Base-by-base conservation (phyloP, 2,797 vertebrate species). In the Acrossocheilus wenchowensis region DNA sequence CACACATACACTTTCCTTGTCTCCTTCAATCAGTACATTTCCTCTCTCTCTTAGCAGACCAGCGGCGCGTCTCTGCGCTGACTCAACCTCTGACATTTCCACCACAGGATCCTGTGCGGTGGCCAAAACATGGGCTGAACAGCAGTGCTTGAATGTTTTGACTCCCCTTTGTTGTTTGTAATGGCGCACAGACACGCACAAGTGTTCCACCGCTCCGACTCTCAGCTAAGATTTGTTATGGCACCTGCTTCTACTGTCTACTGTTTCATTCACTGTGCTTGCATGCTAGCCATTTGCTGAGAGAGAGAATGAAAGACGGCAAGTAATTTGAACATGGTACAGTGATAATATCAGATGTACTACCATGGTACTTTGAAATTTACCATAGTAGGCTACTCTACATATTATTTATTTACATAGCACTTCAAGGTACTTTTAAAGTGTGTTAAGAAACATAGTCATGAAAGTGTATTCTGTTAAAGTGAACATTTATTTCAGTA, bases 11-110 rank as follows among this genome's bases (percentile, higher is more conserved):
- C n/a, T 41, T 52, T 19, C 21, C 78, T 69, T 11, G 72, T 69
- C 86, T 85, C 77, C 41, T 52, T 83, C 60, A 39, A 71, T 74
- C 73, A 72, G 60, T 62, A 84, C 36, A 85, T 85, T 48, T 89
- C 60, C 84, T 62, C 23, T 82, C 66, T 82, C 62, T 80, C 52
- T 87, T 43, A 86, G 81, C 73, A 78, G 79, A 84, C 41, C 84
- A 79, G 84, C n/a, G 19, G 57, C 43, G 30, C 82, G 64, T 71
- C 86, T 87, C 48, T 80, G 75, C 62, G 83, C 87, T 88, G 89
- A 87, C 85, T 85, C 85, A 87, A 87, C 85, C 85, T 85, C 69
- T 87, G 82, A 86, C 87, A 80, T 90, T 87, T 85, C 80, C 80
- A 71, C 83, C 72, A 60, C 89, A 89, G 78, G 81, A 79, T 82